Base-by-base conservation (phyloP, 2,797 vertebrate species). In the Centropyge bicolor region DNA sequence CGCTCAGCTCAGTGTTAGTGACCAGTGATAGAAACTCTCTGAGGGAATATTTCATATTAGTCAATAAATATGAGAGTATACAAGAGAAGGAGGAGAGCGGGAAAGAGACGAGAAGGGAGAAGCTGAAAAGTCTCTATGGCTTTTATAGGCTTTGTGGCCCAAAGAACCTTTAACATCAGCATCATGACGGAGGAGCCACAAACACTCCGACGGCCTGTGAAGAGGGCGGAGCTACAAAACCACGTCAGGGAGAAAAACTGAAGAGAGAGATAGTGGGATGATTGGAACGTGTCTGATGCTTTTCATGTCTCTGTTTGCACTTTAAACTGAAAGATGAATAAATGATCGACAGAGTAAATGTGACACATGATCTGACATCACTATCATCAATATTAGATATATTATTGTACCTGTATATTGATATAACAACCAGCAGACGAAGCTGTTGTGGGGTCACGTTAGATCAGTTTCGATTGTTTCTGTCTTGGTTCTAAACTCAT, bases 61-160 rank as follows among this genome's bases (percentile, higher is more conserved):
- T 92, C 83, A 88, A 88, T 91, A 90, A 91, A 92, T 92, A 95
- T 80, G 90, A 86, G 84, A 91, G 89, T 82, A 89, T 87, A 94
- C 80, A 85, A 81, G 63, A 93, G 87, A 90, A 69, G 78, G 70
- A 75, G 83, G 89, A 87, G 82, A 4, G 16, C 27, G 14, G 43
- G 36, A 49, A 19, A 74, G 70, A 86, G 84, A 62, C 82, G 57
- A 74, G 77, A 54, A 83, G 67, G 46, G 70, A 45, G 54, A 74
- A 63, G 88, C 88, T 88, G 84, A 85, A 92, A 64, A 91, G 92
- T 92, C 90, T 93, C 88, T 96, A 95, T 96, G 95, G 95, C 94
- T 95, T 94, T 94, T 89, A 91, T 72, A 92, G 94, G 94, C 91
- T 91, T 65, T 70, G 76, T 87, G 90, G 91, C 91, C 92, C 90